Evolutionary conservation across 2,797 vertebrate genomes (phyloP), one percentile per base, ranked within the genome.

Genomic region (Aeoliscus strigatus): DNA sequence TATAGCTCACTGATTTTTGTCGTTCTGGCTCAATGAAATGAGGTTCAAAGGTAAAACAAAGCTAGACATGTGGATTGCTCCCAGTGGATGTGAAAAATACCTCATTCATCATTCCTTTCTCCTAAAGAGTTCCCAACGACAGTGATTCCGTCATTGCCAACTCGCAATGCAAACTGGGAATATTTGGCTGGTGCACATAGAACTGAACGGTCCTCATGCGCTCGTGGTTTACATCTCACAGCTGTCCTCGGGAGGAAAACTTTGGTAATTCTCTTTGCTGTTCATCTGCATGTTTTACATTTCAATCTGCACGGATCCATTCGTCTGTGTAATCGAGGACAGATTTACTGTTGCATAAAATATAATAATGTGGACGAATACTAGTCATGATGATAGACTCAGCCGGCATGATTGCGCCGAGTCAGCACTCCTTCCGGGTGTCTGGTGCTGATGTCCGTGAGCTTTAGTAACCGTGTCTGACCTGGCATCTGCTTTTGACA

Each of bases 61-160:
- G 27, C 36, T 26, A 49, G 54, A 63, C 53, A 69, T 35, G 14
- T 47, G 56, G 60, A 66, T 43, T 61, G 46, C 63, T 58, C 57
- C 43, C 51, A 52, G 60, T 64, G 55, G 3, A 5, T 11, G 28
- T 56, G 64, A 74, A 68, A 66, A 68, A 41, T 8, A 50, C 39
- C 39, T 15, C 5, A 1, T 54, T 24, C 28, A n/a, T 37, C 27
- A 25, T 30, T 37, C 43, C 31, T 14, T 33, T 43, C 13, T 37
- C 34, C 17, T 47, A 35, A n/a, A 54, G 13, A 40, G 49, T 27
- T 12, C 12, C 18, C 12, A 32, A 7, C 23, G 37, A 24, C 15
- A 26, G 14, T 39, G 30, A 61, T 38, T 60, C 45, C 10, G 37
- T 58, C 18, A 38, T 30, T 43, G 43, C 28, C 51, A 58, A 41